Evolutionary conservation across 2,113 vertebrate species (phyloP).

Genomic region (Pterocles burchelli): DNA sequence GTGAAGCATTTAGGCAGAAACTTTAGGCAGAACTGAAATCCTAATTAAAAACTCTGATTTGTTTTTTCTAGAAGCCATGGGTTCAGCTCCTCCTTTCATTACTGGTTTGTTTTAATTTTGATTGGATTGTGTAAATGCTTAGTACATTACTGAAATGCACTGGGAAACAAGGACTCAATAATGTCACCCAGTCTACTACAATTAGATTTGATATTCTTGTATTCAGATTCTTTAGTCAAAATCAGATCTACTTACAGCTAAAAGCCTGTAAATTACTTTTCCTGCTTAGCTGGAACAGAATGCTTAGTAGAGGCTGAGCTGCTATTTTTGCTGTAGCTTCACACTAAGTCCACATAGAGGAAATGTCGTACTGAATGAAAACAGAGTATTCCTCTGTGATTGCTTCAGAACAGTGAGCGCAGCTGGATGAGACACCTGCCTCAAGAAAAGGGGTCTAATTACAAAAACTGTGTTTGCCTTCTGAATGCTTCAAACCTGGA

Average conservation of each 20-base stretch:
- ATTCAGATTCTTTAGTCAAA: neutral
- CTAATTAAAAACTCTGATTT: neutral
- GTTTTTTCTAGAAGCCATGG: neutral
- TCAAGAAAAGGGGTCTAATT: neutral
- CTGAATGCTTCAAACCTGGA: neutral
- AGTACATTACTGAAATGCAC: neutral
- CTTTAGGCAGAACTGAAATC: neutral
- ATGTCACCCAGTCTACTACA: neutral
- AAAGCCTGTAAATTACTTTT: neutral
- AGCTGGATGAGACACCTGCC: neutral
- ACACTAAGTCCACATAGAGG: neutral
- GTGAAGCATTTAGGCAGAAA: neutral
- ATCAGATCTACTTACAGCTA: neutral
- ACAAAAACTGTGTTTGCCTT: neutral
- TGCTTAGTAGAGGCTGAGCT: neutral
- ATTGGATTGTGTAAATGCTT: neutral
- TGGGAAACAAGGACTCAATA: neutral
- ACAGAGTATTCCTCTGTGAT: neutral
- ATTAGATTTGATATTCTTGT: neutral
- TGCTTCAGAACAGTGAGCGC: neutral
- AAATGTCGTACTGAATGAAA: neutral
- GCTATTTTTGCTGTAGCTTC: slow-evolving; percentile 11
- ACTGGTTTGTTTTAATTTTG: neutral
- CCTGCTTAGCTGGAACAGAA: neutral
- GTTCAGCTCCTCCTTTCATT: neutral